These are phyloP conservation scores for Vireo altiloquus DNA, from an alignment of 2,113 vertebrate genomes.

Conservation along the genomic window DNA sequence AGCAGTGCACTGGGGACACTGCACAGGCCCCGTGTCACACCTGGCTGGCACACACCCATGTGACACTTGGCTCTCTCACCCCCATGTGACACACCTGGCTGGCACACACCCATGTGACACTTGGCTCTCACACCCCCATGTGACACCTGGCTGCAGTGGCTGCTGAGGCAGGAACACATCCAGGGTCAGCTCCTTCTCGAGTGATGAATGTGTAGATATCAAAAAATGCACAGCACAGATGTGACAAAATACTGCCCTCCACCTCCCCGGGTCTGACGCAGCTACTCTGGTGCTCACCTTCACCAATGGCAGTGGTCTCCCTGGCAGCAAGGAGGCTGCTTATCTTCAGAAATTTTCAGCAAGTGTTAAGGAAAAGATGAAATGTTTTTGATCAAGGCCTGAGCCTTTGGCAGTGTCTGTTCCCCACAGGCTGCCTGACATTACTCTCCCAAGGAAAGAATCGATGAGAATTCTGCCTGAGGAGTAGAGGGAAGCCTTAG, in stretches of 20 bases:
- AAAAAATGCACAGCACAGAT: neutral
- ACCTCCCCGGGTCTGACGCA: neutral
- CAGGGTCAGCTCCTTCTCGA: neutral
- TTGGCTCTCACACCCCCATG: too few relatives aligned
- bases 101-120: too few relatives aligned
- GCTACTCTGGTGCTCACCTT: neutral
- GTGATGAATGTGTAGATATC: neutral
- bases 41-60: too few relatives aligned
- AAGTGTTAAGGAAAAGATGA: neutral
- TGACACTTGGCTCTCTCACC: too few relatives aligned
- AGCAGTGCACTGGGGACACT: neutral
- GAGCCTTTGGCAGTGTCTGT: neutral
- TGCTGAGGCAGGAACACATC: neutral
- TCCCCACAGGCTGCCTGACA: neutral
- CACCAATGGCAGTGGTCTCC: neutral
- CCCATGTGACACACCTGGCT: too few relatives aligned
- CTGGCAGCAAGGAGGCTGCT: neutral
- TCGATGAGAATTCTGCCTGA: neutral
- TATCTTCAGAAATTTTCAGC: neutral
- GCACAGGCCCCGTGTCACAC: neutral
- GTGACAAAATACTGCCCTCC: conserved; percentile 24
- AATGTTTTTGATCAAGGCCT: neutral
- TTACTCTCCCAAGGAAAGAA: neutral
- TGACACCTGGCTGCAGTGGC: neutral
- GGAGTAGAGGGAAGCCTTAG: neutral